These are phyloP conservation scores for Serranus cabrilla DNA, from an alignment of 2,797 vertebrate species.

Conservation along the genomic window DNA sequence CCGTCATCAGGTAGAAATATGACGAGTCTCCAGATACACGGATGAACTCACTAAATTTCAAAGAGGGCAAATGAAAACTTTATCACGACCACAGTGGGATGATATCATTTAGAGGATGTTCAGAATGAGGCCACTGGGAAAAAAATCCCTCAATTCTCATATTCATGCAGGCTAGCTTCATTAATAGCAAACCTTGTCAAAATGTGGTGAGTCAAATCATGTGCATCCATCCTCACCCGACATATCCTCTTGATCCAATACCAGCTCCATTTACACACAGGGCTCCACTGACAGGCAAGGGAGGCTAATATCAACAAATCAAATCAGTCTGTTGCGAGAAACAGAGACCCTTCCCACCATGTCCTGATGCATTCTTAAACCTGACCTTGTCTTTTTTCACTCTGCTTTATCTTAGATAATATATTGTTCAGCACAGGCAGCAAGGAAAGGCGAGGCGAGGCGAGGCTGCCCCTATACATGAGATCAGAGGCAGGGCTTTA, in stretches of 20 bases:
- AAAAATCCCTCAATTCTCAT: constrained; percentile 3
- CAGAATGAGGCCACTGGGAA: neutral
- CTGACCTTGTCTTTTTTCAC: constrained; percentile 52
- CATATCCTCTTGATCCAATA: constrained; percentile 29
- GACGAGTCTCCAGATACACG: neutral
- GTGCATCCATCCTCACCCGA: constrained; percentile 20
- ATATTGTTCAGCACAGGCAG: constrained; percentile 33
- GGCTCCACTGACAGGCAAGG: constrained; percentile 32
- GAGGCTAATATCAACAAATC: constrained; percentile 63
- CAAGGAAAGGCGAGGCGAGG: constrained; percentile 31
- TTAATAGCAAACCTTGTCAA: constrained; percentile 24
- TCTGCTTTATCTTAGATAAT: constrained; percentile 46
- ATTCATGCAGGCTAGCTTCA: constrained; percentile 26
- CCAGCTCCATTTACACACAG: constrained; percentile 28
- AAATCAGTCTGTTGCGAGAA: constrained; percentile 56
- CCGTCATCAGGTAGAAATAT: constrained; percentile 8
- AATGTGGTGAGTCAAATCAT: constrained; percentile 2
- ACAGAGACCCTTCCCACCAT: constrained; percentile 47
- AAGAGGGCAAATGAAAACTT: neutral
- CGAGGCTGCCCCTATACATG: constrained; percentile 25
- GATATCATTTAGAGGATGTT: constrained; percentile 7
- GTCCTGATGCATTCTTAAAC: constrained; percentile 60
- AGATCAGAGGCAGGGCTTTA: constrained; percentile 41
- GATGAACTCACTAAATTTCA: neutral
- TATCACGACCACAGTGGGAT: neutral